phyloP scores from a whole-genome alignment of 2,888 invertebrate genomes.

The Drosophila borborema region DNA sequence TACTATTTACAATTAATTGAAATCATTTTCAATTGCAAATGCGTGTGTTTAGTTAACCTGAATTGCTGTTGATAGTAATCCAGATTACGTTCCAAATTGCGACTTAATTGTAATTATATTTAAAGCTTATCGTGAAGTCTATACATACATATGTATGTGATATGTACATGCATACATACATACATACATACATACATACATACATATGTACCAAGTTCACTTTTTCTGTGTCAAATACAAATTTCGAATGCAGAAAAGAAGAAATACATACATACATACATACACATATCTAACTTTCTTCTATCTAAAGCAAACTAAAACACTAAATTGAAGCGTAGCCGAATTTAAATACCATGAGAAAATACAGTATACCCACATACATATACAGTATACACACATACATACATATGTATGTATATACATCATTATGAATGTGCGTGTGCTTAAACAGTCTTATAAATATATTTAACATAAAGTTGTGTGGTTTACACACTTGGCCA shows the following conservation, averaged over 20 bases:
- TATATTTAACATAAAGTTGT: slow-evolving; percentile 25
- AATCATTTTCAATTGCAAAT: slow-evolving; percentile 2
- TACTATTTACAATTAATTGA: background rate
- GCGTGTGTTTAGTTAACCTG: slow-evolving; percentile 6
- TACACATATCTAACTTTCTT: background rate
- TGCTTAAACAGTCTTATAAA: background rate
- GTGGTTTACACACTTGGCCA: slow-evolving; percentile 36
- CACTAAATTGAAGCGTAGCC: background rate
- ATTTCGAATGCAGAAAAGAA: background rate
- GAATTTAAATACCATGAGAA: slow-evolving; percentile 1
- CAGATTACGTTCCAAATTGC: background rate
- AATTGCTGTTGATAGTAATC: slow-evolving; percentile 5
- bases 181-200: no score
- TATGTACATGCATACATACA: no score
- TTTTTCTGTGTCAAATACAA: background rate
- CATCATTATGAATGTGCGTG: background rate
- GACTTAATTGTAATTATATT: background rate
- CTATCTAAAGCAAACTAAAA: background rate
- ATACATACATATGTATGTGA: no score
- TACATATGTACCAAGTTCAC: background rate
- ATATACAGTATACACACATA: no score
- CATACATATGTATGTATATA: background rate
- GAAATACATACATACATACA: background rate
- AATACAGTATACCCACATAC: background rate
- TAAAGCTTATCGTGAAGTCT: no score